These are phyloP conservation scores for Tapirus indicus DNA, from an alignment of 2,797 vertebrate genomes.

Conservation along the genomic window DNA sequence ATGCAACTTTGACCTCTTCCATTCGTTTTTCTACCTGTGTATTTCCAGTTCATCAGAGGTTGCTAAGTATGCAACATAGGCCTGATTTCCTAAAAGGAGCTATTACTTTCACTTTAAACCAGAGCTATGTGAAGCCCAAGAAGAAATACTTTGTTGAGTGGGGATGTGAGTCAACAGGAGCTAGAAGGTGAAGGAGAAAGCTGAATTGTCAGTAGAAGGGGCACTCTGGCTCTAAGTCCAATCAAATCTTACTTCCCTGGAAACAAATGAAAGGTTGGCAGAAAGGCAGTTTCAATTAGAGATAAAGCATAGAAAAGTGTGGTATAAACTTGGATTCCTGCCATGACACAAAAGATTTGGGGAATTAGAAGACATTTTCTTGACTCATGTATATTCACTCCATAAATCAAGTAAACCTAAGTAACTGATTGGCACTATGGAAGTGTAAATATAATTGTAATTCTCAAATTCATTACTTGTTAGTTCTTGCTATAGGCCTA, in stretches of 20 bases:
- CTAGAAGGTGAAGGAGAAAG: not conserved
- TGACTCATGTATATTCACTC: not conserved
- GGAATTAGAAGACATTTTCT: conserved; percentile 12
- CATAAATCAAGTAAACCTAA: not conserved
- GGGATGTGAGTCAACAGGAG: not conserved
- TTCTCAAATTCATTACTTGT: not conserved
- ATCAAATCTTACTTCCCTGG: not conserved
- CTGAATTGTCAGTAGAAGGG: not conserved
- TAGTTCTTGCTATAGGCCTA: not conserved
- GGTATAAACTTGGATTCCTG: not conserved
- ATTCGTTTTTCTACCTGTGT: not conserved
- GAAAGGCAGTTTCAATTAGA: not conserved
- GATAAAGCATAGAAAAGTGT: not conserved
- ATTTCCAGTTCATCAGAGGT: not conserved
- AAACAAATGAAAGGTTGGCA: not conserved
- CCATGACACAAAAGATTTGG: not conserved
- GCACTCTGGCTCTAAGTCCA: not conserved
- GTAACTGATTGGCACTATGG: not conserved
- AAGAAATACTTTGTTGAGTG: not conserved
- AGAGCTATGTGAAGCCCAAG: not conserved
- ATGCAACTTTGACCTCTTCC: not conserved
- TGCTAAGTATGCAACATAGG: not conserved
- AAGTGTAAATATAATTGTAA: not conserved
- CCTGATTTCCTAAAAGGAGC: not conserved
- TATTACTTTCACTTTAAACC: not conserved